These are phyloP conservation scores for Drosophila mayaguana DNA, from an alignment of 2,888 invertebrate genomes.

Conservation along the genomic window DNA sequence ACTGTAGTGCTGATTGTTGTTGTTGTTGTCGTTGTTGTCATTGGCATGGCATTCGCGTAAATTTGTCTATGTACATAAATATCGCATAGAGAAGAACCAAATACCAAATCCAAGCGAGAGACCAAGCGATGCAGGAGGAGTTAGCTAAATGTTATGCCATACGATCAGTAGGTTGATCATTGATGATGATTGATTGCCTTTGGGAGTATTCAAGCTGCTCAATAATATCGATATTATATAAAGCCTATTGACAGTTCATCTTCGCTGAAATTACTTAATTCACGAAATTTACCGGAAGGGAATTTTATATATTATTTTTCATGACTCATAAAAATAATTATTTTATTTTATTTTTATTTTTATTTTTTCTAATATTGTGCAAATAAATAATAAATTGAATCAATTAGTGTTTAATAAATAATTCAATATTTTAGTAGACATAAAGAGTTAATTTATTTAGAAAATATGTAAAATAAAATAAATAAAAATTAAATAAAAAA, in stretches of 20 bases:
- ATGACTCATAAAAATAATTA: too few relatives aligned
- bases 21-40: constrained; percentile 7
- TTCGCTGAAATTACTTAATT: too few relatives aligned
- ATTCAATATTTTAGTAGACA: too few relatives aligned
- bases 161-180: background rate
- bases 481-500: too few relatives aligned
- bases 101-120: background rate
- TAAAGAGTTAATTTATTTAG: too few relatives aligned
- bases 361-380: too few relatives aligned
- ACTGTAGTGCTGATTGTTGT: constrained; percentile 6
- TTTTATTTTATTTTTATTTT: too few relatives aligned
- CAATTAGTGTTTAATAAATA: too few relatives aligned
- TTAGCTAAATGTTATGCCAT: background rate
- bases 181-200: background rate
- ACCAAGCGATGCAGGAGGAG: background rate
- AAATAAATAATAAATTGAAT: too few relatives aligned
- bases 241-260: background rate
- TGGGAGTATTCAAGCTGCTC: background rate
- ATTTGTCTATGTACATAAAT: constrained; percentile 31
- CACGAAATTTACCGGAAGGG: too few relatives aligned
- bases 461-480: too few relatives aligned
- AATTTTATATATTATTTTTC: too few relatives aligned
- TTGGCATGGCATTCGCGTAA: constrained; percentile 25
- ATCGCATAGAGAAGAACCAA: constrained; percentile 2
- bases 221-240: background rate